Conservation (phyloP, 1,140 invertebrate species). For the Brachionus paranguensis region DNA sequence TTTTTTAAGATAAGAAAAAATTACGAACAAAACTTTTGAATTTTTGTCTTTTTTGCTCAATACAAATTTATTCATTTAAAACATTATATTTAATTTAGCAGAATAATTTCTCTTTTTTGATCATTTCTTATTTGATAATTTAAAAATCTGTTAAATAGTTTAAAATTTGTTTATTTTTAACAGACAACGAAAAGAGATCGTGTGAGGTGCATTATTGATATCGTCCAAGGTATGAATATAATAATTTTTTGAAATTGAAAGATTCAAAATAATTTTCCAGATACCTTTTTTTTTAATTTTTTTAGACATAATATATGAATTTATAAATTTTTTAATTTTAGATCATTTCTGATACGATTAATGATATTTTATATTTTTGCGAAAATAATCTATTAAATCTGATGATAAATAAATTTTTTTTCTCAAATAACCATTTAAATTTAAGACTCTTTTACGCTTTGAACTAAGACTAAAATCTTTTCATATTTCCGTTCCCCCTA, state of each 20-base stretch:
- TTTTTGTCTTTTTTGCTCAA: too few relatives aligned
- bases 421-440: too few relatives aligned
- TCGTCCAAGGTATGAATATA: neutral
- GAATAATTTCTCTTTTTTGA: too few relatives aligned
- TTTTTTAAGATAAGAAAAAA: neutral
- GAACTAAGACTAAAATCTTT: neutral
- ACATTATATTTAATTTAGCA: too few relatives aligned
- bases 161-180: too few relatives aligned
- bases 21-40: too few relatives aligned
- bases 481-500: neutral
- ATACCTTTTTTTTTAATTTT: neutral
- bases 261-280: too few relatives aligned
- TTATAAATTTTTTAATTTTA: neutral
- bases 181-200: too few relatives aligned
- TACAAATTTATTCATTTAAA: too few relatives aligned
- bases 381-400: neutral
- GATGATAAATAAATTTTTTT: neutral
- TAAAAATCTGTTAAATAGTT: too few relatives aligned
- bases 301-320: neutral
- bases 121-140: too few relatives aligned
- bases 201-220: neutral
- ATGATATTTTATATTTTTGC: neutral
- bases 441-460: neutral
- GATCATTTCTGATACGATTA: neutral
- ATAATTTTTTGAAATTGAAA: too few relatives aligned